Conservation (phyloP, 2,888 invertebrate species). For the Siphlonurus alternatus region DNA sequence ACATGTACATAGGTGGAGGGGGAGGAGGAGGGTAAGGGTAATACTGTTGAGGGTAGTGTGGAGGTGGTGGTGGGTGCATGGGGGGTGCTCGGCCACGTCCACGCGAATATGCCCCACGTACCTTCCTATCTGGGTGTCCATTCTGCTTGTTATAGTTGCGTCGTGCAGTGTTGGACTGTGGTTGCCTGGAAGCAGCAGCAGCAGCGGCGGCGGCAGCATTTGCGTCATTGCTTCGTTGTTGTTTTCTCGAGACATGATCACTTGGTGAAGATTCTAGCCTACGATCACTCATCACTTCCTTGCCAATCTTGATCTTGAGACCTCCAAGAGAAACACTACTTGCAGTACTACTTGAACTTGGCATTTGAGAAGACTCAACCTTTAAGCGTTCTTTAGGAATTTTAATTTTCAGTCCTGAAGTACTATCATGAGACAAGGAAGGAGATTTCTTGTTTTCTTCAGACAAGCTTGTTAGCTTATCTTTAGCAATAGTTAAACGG, state of each 20-base stretch:
- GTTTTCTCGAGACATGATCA: background rate
- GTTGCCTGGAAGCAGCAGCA: too few relatives aligned
- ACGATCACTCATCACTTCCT: slow-evolving; percentile 39
- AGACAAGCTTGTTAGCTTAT: slow-evolving; percentile 26
- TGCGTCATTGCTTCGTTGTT: slow-evolving; percentile 7
- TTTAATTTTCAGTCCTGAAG: slow-evolving; percentile 65
- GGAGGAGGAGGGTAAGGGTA: slow-evolving; percentile 9
- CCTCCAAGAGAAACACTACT: slow-evolving; percentile 14
- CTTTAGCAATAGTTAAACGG: slow-evolving; percentile 43
- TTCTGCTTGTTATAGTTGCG: slow-evolving; percentile 25
- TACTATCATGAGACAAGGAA: slow-evolving; percentile 17
- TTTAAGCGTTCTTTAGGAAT: slow-evolving; percentile 60
- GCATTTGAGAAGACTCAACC: slow-evolving; percentile 27
- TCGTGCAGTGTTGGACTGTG: slow-evolving; percentile 11
- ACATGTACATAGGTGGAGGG: slow-evolving; percentile 5
- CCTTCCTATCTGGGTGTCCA: slow-evolving; percentile 23
- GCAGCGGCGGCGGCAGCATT: slow-evolving; percentile 8
- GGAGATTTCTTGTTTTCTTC: background rate
- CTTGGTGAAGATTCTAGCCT: background rate
- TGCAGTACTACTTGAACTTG: slow-evolving; percentile 21
- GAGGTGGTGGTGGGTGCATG: slow-evolving; percentile 12
- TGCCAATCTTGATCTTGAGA: slow-evolving; percentile 52
- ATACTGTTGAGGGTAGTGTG: slow-evolving; percentile 6
- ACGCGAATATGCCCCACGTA: slow-evolving; percentile 21
- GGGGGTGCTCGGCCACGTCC: slow-evolving; percentile 6